These are phyloP conservation scores for Tuberolachnus salignus DNA, from an alignment of 2,888 invertebrate genomes.

Conservation along the genomic window DNA sequence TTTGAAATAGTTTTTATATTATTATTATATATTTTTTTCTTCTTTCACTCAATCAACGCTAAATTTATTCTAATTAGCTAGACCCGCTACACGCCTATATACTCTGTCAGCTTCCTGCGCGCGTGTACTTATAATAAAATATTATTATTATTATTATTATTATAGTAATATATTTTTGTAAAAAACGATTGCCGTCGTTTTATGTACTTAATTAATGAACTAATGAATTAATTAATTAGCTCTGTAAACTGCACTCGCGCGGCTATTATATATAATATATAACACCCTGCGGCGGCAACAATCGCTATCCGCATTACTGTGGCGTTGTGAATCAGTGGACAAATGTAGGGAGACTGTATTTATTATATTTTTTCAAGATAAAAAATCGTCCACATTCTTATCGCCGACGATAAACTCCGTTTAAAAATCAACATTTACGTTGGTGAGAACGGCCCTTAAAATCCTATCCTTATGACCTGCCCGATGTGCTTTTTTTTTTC, in stretches of 20 bases:
- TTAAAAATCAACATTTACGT: too few relatives aligned
- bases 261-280: not conserved
- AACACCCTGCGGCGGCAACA: not conserved
- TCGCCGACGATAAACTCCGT: too few relatives aligned
- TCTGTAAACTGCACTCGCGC: conserved; percentile 6
- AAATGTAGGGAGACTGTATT: not conserved
- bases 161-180: too few relatives aligned
- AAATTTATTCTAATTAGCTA: conserved; percentile 46
- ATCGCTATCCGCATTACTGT: not conserved
- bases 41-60: not conserved
- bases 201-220: not conserved
- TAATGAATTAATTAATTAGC: conserved; percentile 29
- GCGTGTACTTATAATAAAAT: not conserved
- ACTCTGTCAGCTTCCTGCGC: conserved; percentile 22
- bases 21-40: too few relatives aligned
- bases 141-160: too few relatives aligned
- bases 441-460: too few relatives aligned
- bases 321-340: conserved; percentile 9
- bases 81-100: conserved; percentile 28
- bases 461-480: too few relatives aligned
- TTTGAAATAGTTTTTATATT: too few relatives aligned
- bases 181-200: conserved; percentile 10
- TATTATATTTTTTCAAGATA: too few relatives aligned
- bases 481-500: too few relatives aligned
- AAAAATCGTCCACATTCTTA: too few relatives aligned